These are phyloP conservation scores for Athene cunicularia DNA, from an alignment of 2,113 vertebrate genomes.

Conservation along the genomic window DNA sequence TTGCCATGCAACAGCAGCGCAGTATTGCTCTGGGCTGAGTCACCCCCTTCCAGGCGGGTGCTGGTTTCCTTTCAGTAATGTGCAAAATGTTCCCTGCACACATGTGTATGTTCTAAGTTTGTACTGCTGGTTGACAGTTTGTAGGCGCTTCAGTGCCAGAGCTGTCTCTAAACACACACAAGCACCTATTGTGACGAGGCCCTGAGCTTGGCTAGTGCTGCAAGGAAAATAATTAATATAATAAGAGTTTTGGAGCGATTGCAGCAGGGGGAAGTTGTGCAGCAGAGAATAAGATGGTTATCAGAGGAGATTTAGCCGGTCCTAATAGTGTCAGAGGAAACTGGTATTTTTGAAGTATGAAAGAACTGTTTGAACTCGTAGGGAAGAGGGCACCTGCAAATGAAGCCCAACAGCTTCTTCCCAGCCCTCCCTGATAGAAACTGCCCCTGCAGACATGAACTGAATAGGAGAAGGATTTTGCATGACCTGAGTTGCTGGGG, in stretches of 20 bases:
- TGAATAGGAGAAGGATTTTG: background rate
- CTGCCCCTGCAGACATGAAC: background rate
- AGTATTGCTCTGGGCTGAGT: background rate
- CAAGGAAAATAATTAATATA: background rate
- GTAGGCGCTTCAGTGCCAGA: background rate
- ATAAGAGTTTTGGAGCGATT: background rate
- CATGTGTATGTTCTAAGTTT: background rate
- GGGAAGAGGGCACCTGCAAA: background rate
- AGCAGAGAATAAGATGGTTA: slow-evolving; percentile 5
- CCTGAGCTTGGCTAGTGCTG: background rate
- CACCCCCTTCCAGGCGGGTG: background rate
- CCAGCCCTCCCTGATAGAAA: background rate
- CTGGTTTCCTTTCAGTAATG: slow-evolving; percentile 22
- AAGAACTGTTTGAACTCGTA: background rate
- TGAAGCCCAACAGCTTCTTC: background rate
- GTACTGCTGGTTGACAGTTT: background rate
- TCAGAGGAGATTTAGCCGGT: background rate
- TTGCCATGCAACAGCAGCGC: background rate
- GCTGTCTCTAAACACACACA: background rate
- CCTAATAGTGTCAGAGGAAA: background rate
- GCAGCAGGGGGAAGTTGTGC: background rate
- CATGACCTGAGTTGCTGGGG: slow-evolving; percentile 1
- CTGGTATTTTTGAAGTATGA: background rate
- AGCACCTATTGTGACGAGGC: background rate
- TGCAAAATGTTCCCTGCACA: slow-evolving; percentile 52